Base-by-base conservation (phyloP, 1,140 invertebrate species). In the Pseudomyrmex flavicornis region DNA sequence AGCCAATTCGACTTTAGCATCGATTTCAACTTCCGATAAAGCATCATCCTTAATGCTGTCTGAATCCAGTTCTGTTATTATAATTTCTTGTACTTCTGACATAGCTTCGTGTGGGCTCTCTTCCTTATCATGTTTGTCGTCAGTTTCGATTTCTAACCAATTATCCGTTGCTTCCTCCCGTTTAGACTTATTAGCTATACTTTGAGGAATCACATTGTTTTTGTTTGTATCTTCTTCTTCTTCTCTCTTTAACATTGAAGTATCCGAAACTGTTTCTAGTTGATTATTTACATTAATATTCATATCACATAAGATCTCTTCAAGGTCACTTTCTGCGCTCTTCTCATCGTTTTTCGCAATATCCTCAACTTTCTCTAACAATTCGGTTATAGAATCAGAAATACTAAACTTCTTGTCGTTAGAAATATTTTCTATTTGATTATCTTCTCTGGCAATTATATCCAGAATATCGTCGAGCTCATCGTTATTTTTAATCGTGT, bases 381-480 rank as follows among this genome's bases (percentile, higher is more conserved):
- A 84, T 61, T 87, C 87, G 10, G 61, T 46, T 4, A 80, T 85
- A 0, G 85, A 84, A 61, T 87, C 85, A 10, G 82, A 79, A 52
- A 84, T 10, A 66, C 26, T 65, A 82, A 54, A 20, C 75, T 12
- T 74, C 58, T 80, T 68, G 22, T 76, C 76, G 46, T 59, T 70
- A 20, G 56, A 15, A 12, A 77, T 54, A 9, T 13, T 85, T 15
- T 79, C 56, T 20, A 79, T 72, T 20, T 86, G 20, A 68, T 79
- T 46, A 10, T 82, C 91, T 46, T 92, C 89, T 7, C 82, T 82
- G 61, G 85, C 86, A 15, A 92, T 91, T 69, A 91, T 90, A 62
- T 91, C 85, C 44, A 92, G 62, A 56, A 92, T 90, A 52, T 91
- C 90, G 13, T 91, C 88, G n/a, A 89, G 82, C 59, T 92, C 91